A percentile compares a stretch with the other conserved stretches of the same genome.
Evolutionary conservation across 2,797 vertebrate genomes (phyloP).

Genomic region (Phoebastria nigripes): DNA sequence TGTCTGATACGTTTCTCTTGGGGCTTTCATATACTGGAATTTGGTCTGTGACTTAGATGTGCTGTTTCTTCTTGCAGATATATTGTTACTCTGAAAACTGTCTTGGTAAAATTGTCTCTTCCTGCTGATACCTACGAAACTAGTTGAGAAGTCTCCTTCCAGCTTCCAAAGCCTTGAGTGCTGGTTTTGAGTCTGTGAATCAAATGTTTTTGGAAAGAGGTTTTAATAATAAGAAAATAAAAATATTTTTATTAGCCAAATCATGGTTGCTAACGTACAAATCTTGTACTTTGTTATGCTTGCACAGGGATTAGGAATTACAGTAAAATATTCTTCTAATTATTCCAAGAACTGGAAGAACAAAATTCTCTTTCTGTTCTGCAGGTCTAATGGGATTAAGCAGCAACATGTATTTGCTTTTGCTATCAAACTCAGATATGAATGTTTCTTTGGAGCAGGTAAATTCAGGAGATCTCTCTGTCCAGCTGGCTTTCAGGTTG

Average conservation of each 20-base stretch:
- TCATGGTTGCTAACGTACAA: background rate
- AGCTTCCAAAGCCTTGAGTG: background rate
- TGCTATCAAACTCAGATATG: background rate
- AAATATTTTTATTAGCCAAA: background rate
- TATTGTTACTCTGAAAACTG: background rate
- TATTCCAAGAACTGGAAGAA: background rate
- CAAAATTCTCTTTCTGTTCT: background rate
- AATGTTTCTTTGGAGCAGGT: background rate
- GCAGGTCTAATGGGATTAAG: background rate
- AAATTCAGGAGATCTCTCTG: background rate
- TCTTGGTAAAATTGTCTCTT: background rate
- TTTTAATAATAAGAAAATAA: background rate
- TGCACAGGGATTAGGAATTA: background rate
- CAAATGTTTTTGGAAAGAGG: background rate
- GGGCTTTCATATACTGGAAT: background rate
- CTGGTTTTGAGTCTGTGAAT: background rate
- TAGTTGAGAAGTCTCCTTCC: background rate
- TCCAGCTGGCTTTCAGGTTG: background rate
- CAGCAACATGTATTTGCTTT: background rate
- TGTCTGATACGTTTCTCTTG: background rate
- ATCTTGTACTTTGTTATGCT: background rate
- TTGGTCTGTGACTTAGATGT: background rate
- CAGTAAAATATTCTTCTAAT: background rate
- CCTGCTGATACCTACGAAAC: background rate
- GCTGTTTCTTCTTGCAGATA: background rate